Percentiles rank a stretch among this genome's conserved stretches.
phyloP scores from a whole-genome alignment of 1,140 invertebrate species.

The Heliothis virescens region DNA sequence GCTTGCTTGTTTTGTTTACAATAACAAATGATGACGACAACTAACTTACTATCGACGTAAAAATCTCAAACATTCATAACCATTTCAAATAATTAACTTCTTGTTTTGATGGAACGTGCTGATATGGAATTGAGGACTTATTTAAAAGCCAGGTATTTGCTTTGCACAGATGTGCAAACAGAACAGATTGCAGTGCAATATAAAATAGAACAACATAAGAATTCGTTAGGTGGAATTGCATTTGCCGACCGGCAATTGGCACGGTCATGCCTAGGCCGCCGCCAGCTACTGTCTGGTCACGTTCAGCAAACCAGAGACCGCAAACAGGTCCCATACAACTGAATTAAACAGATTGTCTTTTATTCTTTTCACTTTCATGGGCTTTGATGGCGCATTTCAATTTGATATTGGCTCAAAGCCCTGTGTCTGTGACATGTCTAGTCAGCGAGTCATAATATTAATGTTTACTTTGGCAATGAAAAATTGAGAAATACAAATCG shows the following conservation, averaged over 20 bases:
- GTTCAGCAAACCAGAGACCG: conserved; percentile 80
- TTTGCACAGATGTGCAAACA: conserved; percentile 39
- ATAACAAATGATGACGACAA: conserved; percentile 61
- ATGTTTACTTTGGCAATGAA: conserved; percentile 47
- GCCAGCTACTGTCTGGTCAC: conserved; percentile 80
- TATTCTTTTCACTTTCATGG: conserved; percentile 72
- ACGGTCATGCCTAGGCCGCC: conserved; percentile 65
- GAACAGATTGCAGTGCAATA: conserved; percentile 36
- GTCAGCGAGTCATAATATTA: conserved; percentile 52
- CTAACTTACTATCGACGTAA: conserved; percentile 42
- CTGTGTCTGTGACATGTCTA: conserved; percentile 63
- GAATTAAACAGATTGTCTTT: conserved; percentile 73
- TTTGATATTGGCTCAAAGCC: conserved; percentile 60
- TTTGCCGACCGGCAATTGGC: conserved; percentile 63
- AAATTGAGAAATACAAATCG: conserved; percentile 26
- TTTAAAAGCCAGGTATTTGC: conserved; percentile 25
- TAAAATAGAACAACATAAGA: conserved; percentile 45
- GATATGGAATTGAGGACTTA: conserved; percentile 17
- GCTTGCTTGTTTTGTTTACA: conserved; percentile 62
- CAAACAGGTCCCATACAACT: conserved; percentile 76
- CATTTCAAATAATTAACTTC: conserved; percentile 21
- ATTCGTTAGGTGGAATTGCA: conserved; percentile 59
- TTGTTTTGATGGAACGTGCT: conserved; percentile 34
- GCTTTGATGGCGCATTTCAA: conserved; percentile 64
- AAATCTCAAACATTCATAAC: conserved; percentile 42